Percentiles rank a stretch among this genome's conserved stretches.
Evolutionary conservation across 2,797 vertebrate genomes (phyloP).

Genomic region (Prionace glauca): DNA sequence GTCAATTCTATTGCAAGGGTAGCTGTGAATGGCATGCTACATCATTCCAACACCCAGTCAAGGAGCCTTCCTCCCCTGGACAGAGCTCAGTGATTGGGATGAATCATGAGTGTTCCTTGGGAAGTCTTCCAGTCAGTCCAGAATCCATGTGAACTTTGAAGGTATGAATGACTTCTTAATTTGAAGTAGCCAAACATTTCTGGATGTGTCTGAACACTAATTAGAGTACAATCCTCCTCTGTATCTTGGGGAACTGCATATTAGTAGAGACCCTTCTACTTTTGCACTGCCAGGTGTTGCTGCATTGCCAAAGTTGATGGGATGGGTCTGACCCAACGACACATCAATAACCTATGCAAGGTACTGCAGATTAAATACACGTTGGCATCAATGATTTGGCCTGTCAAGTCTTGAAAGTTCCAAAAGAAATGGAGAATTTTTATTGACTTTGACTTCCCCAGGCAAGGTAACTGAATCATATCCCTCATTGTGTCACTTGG

Average conservation of each 20-base stretch:
- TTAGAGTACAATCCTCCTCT: neutral
- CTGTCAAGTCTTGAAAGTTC: too few species aligned
- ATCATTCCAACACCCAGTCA: neutral
- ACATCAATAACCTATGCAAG: neutral
- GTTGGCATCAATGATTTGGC: neutral
- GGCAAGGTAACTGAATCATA: neutral
- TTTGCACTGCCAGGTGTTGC: neutral
- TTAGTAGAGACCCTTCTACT: neutral
- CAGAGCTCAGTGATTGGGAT: neutral
- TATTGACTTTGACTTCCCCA: neutral
- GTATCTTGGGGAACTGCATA: neutral
- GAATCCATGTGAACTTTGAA: neutral
- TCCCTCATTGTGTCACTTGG: neutral
- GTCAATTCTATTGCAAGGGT: neutral
- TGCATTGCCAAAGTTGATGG: neutral
- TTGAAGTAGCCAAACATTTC: neutral
- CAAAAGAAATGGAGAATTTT: neutral
- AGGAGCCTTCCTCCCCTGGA: neutral
- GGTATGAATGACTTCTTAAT: neutral
- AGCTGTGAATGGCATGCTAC: neutral
- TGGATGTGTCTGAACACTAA: neutral
- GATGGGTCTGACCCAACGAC: neutral
- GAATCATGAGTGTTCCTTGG: neutral
- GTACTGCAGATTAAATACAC: neutral
- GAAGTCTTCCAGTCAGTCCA: neutral